Base-by-base conservation (phyloP, 2,888 invertebrate species). In the Rhamnusium bicolor region DNA sequence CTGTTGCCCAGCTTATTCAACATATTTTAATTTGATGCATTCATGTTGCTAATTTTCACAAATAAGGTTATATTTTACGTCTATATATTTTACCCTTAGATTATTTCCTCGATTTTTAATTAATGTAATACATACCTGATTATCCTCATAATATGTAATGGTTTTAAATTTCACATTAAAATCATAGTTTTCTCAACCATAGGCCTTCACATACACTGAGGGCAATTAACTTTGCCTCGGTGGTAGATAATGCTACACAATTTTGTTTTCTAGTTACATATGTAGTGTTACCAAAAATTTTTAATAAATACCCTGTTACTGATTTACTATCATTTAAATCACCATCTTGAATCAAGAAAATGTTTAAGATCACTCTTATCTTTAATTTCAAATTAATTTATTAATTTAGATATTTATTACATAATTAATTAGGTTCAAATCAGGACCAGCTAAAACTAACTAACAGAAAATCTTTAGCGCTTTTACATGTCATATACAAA, bases 301-400 rank as follows among this genome's bases (percentile, higher is more conserved):
- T 62, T 14, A 76, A 58, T 16, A 72, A 6, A 72, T 32, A 86
- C 88, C 14, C 80, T 90, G 49, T 90, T 90, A 80, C 87, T 91
- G 79, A 89, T 91, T 86, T 89, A n/a, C 70, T 32, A n/a, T 70
- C 69, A n/a, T 27, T 18, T 68, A 51, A 12, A 62, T 75, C 72
- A 19, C 54, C 32, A 7, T 46, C 60, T 72, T 79, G 75, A 53
- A 6, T 75, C 79, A 7, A 77, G 58, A 63, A 79, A 78, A 70
- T 78, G 12, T 21, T 69, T 76, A 29, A 74, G 24, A 51, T 69
- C 19, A 46, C 73, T 74, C 70, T 78, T 75, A 47, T 74, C 70
- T 58, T 70, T 79, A 12, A 78, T 75, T 19, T 77, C 49, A 54
- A 75, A 78, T 19, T 32, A 24, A 10, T 40, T 29, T 46, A 61